phyloP scores from a whole-genome alignment of 2,888 invertebrate species.

The Aquatica leii region DNA sequence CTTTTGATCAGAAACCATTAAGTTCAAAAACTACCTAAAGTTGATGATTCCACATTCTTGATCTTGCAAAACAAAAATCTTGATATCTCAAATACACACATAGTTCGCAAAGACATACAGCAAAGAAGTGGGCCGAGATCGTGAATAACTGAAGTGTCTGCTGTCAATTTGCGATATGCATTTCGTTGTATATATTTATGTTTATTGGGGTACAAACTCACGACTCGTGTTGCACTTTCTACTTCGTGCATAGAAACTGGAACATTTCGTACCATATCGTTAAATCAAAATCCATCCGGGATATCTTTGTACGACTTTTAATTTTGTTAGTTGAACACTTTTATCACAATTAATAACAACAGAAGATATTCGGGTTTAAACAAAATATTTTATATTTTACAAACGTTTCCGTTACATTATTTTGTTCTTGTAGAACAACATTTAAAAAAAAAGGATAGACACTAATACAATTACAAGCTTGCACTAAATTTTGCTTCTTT shows the following conservation, averaged over 20 bases:
- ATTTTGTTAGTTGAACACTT: too few species aligned
- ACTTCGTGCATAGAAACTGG: slow-evolving; percentile 40
- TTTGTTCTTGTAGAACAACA: too few species aligned
- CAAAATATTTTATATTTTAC: too few species aligned
- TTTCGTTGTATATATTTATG: slow-evolving; percentile 39
- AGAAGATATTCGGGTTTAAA: too few species aligned
- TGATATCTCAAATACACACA: slow-evolving; percentile 25
- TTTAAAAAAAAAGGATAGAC: too few species aligned
- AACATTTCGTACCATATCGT: slow-evolving; percentile 31
- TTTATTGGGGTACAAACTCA: slow-evolving; percentile 39
- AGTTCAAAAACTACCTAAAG: slow-evolving; percentile 33
- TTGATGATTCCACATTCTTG: slow-evolving; percentile 39
- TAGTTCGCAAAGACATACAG: slow-evolving; percentile 24
- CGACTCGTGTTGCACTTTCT: slow-evolving; percentile 41
- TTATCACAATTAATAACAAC: too few species aligned
- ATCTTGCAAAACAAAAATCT: slow-evolving; percentile 28
- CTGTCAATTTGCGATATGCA: slow-evolving; percentile 43
- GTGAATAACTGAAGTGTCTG: slow-evolving; percentile 41
- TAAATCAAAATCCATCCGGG: slow-evolving; percentile 31
- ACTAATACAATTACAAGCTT: too few species aligned
- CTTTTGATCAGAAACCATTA: slow-evolving; percentile 31
- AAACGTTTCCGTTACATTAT: too few species aligned
- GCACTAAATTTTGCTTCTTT: too few species aligned
- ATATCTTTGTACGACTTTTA: background rate
- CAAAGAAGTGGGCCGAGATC: slow-evolving; percentile 40